Evolutionary conservation across 2,113 vertebrate species (phyloP).

Genomic region (Microcebus ravelobensis): DNA sequence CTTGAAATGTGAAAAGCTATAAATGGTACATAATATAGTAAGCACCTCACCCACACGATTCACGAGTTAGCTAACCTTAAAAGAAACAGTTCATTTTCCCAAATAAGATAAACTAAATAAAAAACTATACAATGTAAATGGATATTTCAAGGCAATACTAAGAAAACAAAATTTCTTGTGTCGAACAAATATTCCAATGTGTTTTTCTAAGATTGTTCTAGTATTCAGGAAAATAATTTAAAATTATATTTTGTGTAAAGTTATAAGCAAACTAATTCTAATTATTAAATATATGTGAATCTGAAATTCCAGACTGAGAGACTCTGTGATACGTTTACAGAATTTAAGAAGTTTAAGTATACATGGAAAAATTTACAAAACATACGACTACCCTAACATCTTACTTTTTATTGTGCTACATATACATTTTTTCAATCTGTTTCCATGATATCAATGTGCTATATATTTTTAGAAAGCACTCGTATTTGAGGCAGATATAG

Average conservation of each 20-base stretch:
- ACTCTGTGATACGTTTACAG: background rate
- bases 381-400: background rate
- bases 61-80: background rate
- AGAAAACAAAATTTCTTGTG: constrained; percentile 19
- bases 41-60: background rate
- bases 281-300: background rate
- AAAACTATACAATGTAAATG: constrained; percentile 9
- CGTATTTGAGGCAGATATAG: background rate
- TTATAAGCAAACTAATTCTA: background rate
- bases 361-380: constrained; percentile 25
- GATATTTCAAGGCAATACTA: constrained; percentile 15
- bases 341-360: background rate
- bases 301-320: background rate
- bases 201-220: background rate
- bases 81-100: constrained; percentile 4
- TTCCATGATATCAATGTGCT: too few species aligned
- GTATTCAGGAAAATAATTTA: constrained; percentile 20
- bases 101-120: constrained; percentile 29
- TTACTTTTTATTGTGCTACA: constrained; percentile 1
- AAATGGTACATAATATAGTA: background rate
- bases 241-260: constrained; percentile 3
- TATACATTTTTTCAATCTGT: too few species aligned
- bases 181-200: constrained; percentile 27
- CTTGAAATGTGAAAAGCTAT: constrained; percentile 18
- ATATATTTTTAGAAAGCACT: background rate